Percentiles rank a stretch among this genome's conserved stretches.
Evolutionary conservation across 64 coral and sea anemone genomes (phyloP).

Genomic region (Anthopleura sola): DNA sequence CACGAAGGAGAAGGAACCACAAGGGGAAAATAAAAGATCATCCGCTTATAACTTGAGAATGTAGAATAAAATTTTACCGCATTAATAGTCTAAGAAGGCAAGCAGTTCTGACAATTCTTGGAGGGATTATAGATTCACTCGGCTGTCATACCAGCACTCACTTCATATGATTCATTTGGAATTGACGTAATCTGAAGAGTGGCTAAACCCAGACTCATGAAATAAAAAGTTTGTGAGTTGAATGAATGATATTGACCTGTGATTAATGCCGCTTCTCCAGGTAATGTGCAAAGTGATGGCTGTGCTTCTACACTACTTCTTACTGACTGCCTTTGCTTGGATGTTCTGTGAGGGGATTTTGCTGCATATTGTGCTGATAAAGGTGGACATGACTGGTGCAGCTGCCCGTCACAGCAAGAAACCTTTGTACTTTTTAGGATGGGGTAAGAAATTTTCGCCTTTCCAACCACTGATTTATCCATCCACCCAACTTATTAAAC

Average conservation of each 20-base stretch:
- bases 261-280: conserved; percentile 18
- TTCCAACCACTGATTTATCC: neutral
- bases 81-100: no score
- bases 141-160: no score
- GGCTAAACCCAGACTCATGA: no score
- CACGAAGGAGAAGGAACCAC: no score
- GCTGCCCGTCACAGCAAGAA: conserved; percentile 34
- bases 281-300: conserved; percentile 70
- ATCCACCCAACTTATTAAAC: neutral
- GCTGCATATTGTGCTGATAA: conserved; percentile 76
- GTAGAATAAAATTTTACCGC: no score
- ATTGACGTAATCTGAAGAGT: no score
- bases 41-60: no score
- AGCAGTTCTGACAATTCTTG: no score
- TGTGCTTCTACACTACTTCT: conserved; percentile 85
- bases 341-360: conserved; percentile 82
- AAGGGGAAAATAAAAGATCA: no score
- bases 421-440: conserved; percentile 56
- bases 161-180: no score
- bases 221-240: neutral
- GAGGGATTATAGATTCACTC: no score
- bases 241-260: neutral
- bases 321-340: conserved; percentile 77
- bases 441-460: conserved; percentile 70
- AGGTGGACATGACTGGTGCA: conserved; percentile 58